These are phyloP conservation scores for Camponotus floridanus DNA, from an alignment of 1,140 invertebrate species.

Conservation along the genomic window DNA sequence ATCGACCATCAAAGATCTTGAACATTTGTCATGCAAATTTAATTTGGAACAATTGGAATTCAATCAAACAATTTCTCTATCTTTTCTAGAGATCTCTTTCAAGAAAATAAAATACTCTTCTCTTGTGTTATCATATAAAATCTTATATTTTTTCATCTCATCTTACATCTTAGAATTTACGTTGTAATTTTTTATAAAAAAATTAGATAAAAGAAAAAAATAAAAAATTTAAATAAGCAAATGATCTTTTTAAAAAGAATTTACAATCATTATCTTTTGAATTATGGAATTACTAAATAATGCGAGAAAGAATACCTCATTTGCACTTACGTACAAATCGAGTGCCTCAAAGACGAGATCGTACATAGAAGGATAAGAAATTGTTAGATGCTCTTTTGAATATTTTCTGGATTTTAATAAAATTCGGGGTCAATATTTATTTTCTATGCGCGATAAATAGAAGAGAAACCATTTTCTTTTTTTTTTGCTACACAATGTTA, in stretches of 20 bases:
- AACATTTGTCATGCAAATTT: conserved; percentile 1
- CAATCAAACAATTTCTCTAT: background rate
- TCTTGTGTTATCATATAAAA: background rate
- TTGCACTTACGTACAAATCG: background rate
- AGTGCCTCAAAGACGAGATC: background rate
- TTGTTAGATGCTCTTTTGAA: conserved; percentile 8
- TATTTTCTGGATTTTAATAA: background rate
- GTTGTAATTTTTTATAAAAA: background rate
- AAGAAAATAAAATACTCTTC: background rate
- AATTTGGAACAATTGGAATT: background rate
- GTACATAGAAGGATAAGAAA: background rate
- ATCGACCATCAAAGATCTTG: background rate
- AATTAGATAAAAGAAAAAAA: conserved; percentile 14
- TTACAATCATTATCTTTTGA: background rate
- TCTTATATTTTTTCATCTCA: background rate
- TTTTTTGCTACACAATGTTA: background rate
- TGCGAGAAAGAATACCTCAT: background rate
- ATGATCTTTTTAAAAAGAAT: background rate
- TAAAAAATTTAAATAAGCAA: background rate
- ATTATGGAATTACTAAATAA: background rate
- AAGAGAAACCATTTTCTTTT: too few relatives aligned
- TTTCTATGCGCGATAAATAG: background rate
- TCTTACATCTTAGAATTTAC: background rate
- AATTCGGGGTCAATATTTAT: conserved; percentile 10
- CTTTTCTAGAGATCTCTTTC: too few relatives aligned